phyloP scores from a whole-genome alignment of 2,113 vertebrate species.

The Chaenocephalus aceratus region DNA sequence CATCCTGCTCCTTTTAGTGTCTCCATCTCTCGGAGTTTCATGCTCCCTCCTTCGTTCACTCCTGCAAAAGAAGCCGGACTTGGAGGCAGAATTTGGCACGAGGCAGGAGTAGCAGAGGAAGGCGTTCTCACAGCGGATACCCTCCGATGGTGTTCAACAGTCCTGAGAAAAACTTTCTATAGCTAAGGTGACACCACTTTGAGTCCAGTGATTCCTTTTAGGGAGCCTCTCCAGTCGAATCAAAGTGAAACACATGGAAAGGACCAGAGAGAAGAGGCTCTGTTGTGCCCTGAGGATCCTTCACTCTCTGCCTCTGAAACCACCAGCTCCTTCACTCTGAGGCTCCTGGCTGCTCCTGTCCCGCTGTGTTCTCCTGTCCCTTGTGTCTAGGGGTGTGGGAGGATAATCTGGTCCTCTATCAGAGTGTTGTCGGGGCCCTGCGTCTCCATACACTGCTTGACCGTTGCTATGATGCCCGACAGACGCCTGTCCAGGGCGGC shows the following conservation, averaged over 20 bases:
- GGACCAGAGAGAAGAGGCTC: not conserved
- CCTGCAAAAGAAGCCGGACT: not conserved
- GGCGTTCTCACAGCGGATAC: slow-evolving; percentile 30
- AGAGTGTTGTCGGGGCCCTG: slow-evolving; percentile 92
- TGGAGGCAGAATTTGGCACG: slow-evolving; percentile 26
- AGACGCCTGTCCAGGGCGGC: slow-evolving; percentile 92
- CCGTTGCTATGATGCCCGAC: slow-evolving; percentile 87
- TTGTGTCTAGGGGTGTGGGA: slow-evolving; percentile 87
- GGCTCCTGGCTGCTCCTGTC: not conserved
- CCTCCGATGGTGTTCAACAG: slow-evolving; percentile 36
- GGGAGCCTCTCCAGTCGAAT: slow-evolving; percentile 15
- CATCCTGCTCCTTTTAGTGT: not conserved
- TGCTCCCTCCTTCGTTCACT: not conserved
- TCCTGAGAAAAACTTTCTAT: slow-evolving; percentile 57
- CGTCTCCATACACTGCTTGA: slow-evolving; percentile 95
- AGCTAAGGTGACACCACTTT: slow-evolving; percentile 6
- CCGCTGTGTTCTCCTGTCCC: not conserved
- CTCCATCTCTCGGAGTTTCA: not conserved
- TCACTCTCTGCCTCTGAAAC: not conserved
- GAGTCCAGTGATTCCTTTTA: slow-evolving; percentile 14
- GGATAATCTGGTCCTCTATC: slow-evolving; percentile 97
- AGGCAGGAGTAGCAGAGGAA: slow-evolving; percentile 32
- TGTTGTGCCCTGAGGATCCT: slow-evolving; percentile 16
- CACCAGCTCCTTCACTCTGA: slow-evolving; percentile 2
- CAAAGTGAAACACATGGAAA: not conserved